These are phyloP conservation scores for Hydrochoerus hydrochaeris DNA, from an alignment of 2,113 vertebrate species.

Conservation along the genomic window DNA sequence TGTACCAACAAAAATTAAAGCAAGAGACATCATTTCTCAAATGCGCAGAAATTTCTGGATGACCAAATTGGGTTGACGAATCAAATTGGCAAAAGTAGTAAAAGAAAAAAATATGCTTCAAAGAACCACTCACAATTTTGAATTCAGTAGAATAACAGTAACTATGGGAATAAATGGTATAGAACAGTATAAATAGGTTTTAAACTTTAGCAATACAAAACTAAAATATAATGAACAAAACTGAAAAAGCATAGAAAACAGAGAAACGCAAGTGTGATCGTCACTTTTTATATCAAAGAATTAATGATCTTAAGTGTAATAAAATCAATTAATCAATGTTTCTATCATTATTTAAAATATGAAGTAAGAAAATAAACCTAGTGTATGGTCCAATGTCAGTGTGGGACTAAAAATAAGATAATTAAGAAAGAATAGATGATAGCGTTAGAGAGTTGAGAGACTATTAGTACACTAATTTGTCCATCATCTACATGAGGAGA, in stretches of 20 bases:
- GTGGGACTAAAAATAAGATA: not conserved
- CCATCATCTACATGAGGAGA: not conserved
- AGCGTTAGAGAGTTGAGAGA: not conserved
- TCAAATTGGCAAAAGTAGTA: not conserved
- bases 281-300: not conserved
- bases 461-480: not conserved
- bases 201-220: not conserved
- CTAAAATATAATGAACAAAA: not conserved
- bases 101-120: not conserved
- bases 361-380: not conserved
- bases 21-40: not conserved
- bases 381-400: not conserved
- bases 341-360: not conserved
- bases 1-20: not conserved
- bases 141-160: not conserved
- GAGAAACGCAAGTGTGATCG: not conserved
- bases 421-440: not conserved
- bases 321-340: not conserved
- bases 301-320: not conserved
- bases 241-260: not conserved
- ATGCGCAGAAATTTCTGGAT: not conserved
- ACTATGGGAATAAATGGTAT: not conserved
- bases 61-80: not conserved
- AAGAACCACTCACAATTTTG: not conserved
- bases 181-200: not conserved